Conservation (phyloP, 2,113 vertebrate genomes). For the Sinocyclocheilus grahami region DNA sequence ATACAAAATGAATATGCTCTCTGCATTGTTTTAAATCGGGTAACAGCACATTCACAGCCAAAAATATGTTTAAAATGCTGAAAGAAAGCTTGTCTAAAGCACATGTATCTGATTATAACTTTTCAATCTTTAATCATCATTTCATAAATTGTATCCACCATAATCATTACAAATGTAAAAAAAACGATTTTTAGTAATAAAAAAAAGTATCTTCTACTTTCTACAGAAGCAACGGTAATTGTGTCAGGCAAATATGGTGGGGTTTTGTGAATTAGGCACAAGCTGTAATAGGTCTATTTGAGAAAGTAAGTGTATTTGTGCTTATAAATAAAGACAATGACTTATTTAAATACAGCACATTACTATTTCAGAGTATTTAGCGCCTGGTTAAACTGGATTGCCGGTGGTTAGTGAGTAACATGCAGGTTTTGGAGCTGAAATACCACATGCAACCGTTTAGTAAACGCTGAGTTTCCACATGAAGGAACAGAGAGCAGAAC, state of each 20-base stretch:
- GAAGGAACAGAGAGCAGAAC: background rate
- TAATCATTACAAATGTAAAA: background rate
- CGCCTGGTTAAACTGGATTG: constrained; percentile 23
- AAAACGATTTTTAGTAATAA: background rate
- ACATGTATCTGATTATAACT: background rate
- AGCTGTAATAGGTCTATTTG: background rate
- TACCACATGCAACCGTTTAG: background rate
- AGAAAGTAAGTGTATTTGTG: background rate
- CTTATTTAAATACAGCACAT: background rate
- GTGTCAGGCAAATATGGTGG: background rate
- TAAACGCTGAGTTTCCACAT: constrained; percentile 32
- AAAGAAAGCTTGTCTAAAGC: background rate
- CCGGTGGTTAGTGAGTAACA: background rate
- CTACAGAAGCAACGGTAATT: background rate
- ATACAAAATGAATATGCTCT: background rate
- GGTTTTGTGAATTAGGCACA: background rate
- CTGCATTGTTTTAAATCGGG: background rate
- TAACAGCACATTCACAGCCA: no score
- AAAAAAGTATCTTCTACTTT: no score
- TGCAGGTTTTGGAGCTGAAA: background rate
- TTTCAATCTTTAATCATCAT: background rate
- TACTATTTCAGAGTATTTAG: background rate
- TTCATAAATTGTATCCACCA: background rate
- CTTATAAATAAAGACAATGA: background rate
- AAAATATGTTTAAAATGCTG: no score